A percentile compares a stretch with the other conserved stretches of the same genome.
Conservation (phyloP, 2,888 invertebrate genomes). For the Phengaris alcon region DNA sequence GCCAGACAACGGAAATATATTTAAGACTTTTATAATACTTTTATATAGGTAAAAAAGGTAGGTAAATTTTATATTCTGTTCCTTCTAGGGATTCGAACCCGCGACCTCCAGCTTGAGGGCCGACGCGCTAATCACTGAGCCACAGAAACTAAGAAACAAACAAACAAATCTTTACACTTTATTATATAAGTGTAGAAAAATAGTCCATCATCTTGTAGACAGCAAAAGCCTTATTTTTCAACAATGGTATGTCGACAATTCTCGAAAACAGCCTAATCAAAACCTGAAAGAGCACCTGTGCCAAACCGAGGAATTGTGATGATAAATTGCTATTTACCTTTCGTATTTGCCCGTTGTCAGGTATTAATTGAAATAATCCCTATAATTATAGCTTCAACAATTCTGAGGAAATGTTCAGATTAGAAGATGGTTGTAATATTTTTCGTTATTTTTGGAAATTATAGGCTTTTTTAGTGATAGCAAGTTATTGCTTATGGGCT, state of each 20-base stretch:
- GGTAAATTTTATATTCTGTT: too few species aligned
- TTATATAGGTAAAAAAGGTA: too few species aligned
- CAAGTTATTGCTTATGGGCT: too few species aligned
- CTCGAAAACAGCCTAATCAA: slow-evolving; percentile 16
- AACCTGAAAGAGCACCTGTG: not conserved
- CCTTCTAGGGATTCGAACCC: too few species aligned
- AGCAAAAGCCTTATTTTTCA: not conserved
- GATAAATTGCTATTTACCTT: slow-evolving; percentile 5
- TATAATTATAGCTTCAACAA: not conserved
- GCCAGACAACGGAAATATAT: too few species aligned
- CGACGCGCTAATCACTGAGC: too few species aligned
- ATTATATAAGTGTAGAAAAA: not conserved
- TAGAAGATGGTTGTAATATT: too few species aligned
- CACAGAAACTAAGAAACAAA: not conserved
- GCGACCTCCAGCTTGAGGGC: too few species aligned
- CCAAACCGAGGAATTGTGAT: slow-evolving; percentile 7
- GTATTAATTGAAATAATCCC: slow-evolving; percentile 13
- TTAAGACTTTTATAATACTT: too few species aligned
- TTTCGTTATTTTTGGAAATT: too few species aligned
- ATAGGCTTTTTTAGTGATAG: too few species aligned
- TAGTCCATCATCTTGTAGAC: not conserved
- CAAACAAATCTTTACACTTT: not conserved
- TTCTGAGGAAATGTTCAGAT: not conserved
- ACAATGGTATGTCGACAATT: not conserved
- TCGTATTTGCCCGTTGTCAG: not conserved